Base-by-base conservation (phyloP, 2,888 invertebrate species). In the Drosophila algonquin region DNA sequence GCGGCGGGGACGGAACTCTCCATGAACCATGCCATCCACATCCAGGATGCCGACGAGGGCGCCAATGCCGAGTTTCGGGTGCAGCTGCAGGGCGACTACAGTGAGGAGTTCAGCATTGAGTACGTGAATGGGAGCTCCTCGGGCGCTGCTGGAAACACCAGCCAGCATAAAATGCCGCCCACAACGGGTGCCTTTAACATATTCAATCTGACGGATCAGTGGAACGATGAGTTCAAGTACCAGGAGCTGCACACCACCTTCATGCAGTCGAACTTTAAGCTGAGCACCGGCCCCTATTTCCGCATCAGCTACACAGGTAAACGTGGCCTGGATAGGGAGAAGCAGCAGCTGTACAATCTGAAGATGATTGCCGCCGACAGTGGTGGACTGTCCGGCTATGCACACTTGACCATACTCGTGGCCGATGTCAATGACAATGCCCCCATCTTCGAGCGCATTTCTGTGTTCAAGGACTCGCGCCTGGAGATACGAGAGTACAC, bases 371-470 rank as follows among this genome's bases (percentile, higher is more conserved):
- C 97, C 4, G 94, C 94, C 79, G 97, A 97, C 81, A 94, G 93
- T 89, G 96, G 96, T 8, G 96, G 96, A 50, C 91, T 97, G 12
- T 95, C 94, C 54, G 95, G 96, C 1, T 95, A 96, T 90, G 95
- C 96, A 0, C 94, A 95, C 82, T 90, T 98, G 9, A 94, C 94
- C 1, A 94, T 98, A 51, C 93, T 93, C 0, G 92, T 97, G 27
- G 93, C 95, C 5, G 98, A 98, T 90, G 95, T 95, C 87, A 98
- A 98, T 87, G 97, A 97, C 89, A 97, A 97, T 90, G 89, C 94
- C 14, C 97, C 97, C 0, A 93, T 93, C 57, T 96, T 96, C 80
- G 94, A 94, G 62, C 94, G 96, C 87, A 94, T 97, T 79, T 93
- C 94, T 0, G 94, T 97, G 45, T 94, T 95, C 5, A 93, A 95